Conservation (phyloP, 2,113 vertebrate species). For the Trochalopteron elliotii region DNA sequence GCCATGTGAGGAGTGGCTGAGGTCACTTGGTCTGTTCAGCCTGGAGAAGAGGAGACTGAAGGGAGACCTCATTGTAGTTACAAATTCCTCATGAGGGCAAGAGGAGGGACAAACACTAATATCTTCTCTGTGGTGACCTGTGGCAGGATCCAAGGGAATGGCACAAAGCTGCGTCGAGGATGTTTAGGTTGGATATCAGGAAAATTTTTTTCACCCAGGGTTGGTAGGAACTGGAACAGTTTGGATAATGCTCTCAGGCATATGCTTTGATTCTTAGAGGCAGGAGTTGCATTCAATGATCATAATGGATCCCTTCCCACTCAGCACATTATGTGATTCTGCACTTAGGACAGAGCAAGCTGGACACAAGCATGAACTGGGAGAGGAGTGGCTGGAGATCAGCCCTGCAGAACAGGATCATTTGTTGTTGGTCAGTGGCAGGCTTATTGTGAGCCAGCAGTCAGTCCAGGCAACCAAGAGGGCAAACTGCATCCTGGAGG, state of each 20-base stretch:
- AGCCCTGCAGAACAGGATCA: not conserved
- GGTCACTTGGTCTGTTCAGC: not conserved
- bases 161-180: too few relatives aligned
- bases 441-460: not conserved
- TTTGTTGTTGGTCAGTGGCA: too few relatives aligned
- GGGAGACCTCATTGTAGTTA: not conserved
- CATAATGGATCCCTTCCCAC: not conserved
- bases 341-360: not conserved
- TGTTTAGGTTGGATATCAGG: not conserved
- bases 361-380: not conserved
- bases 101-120: not conserved
- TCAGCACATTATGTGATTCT: not conserved
- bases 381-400: not conserved
- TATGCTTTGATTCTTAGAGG: not conserved
- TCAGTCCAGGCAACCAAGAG: not conserved
- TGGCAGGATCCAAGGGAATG: rapidly evolving
- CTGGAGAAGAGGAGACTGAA: not conserved
- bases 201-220: not conserved
- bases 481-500: not conserved
- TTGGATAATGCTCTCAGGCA: not conserved
- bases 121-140: not conserved
- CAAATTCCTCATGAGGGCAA: not conserved
- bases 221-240: not conserved
- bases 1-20: rapidly evolving
- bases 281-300: not conserved